Percentiles rank a stretch among this genome's conserved stretches.
Evolutionary conservation across 1,140 invertebrate species (phyloP).

Genomic region (Zaprionus taronus): DNA sequence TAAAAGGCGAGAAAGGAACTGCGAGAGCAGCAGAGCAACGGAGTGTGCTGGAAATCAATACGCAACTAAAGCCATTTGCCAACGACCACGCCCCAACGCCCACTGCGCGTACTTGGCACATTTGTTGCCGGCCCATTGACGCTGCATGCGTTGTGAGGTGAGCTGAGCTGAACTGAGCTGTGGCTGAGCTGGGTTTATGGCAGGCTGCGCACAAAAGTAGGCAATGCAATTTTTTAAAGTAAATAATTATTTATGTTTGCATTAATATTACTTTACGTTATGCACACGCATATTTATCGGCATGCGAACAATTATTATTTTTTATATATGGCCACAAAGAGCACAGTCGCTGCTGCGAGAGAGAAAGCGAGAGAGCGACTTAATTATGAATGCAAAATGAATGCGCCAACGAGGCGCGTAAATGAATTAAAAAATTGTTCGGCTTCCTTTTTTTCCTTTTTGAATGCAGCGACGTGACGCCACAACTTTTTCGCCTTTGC

Average conservation of each 20-base stretch:
- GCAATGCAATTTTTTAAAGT: constrained; percentile 46
- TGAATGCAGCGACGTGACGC: constrained; percentile 16
- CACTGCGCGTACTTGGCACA: constrained; percentile 36
- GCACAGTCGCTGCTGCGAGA: neutral
- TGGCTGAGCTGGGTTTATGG: neutral
- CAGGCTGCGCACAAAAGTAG: constrained; percentile 43
- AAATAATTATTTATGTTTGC: constrained; percentile 8
- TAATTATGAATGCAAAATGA: constrained; percentile 25
- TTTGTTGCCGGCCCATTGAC: constrained; percentile 42
- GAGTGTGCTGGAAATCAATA: constrained; percentile 69
- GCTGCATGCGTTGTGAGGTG: neutral
- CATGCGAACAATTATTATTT: constrained; percentile 37
- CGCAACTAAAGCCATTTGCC: constrained; percentile 50
- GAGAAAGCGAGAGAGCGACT: neutral
- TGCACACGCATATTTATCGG: constrained; percentile 12
- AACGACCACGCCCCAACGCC: constrained; percentile 44
- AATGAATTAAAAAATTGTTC: constrained; percentile 21
- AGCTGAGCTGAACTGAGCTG: neutral
- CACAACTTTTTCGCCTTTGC: constrained; percentile 4
- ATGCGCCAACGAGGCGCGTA: constrained; percentile 3
- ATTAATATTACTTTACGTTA: neutral
- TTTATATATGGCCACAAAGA: constrained; percentile 25
- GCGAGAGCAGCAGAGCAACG: constrained; percentile 9
- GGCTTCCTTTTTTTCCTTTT: constrained; percentile 5
- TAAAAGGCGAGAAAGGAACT: constrained; percentile 38